A percentile compares a stretch with the other conserved stretches of the same genome.
Evolutionary conservation across 2,888 invertebrate species (phyloP).

Genomic region (Drosophila prostipennis): DNA sequence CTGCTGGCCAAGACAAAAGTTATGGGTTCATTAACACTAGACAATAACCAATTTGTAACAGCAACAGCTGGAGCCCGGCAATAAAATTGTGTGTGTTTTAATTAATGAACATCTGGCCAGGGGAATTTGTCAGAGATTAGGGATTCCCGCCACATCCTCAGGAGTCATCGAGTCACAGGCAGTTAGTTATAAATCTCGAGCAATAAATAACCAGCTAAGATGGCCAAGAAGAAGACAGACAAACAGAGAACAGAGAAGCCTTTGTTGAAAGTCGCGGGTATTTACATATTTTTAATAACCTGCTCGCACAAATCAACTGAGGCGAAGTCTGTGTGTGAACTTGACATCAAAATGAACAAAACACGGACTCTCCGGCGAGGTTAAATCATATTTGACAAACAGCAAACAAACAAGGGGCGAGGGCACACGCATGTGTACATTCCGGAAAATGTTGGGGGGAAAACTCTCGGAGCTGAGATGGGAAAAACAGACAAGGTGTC

Average conservation of each 20-base stretch:
- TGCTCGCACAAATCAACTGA: slow-evolving; percentile 61
- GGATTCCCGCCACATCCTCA: slow-evolving; percentile 3
- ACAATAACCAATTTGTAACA: slow-evolving; percentile 62
- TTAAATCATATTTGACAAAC: slow-evolving; percentile 67
- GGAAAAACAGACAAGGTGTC: slow-evolving; percentile 34
- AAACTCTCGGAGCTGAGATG: too few relatives aligned
- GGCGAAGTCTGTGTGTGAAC: slow-evolving; percentile 44
- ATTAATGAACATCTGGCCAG: slow-evolving; percentile 70
- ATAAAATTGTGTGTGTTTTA: slow-evolving; percentile 50
- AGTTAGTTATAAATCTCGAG: slow-evolving; percentile 3
- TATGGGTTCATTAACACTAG: slow-evolving; percentile 65
- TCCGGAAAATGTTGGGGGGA: slow-evolving; percentile 16
- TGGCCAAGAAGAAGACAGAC: too few relatives aligned
- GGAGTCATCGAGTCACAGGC: slow-evolving; percentile 22
- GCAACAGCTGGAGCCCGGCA: slow-evolving; percentile 33
- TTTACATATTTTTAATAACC: slow-evolving; percentile 70
- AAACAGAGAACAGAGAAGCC: slow-evolving; percentile 6
- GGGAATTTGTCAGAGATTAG: slow-evolving; percentile 4
- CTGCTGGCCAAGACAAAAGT: slow-evolving; percentile 24
- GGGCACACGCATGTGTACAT: slow-evolving; percentile 45
- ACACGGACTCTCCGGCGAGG: slow-evolving; percentile 30
- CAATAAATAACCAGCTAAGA: slow-evolving; percentile 13
- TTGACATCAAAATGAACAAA: slow-evolving; percentile 62
- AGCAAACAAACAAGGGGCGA: slow-evolving; percentile 35
- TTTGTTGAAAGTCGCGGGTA: slow-evolving; percentile 28